phyloP scores from a whole-genome alignment of 2,797 vertebrate species.

The Epinephelus awoara region DNA sequence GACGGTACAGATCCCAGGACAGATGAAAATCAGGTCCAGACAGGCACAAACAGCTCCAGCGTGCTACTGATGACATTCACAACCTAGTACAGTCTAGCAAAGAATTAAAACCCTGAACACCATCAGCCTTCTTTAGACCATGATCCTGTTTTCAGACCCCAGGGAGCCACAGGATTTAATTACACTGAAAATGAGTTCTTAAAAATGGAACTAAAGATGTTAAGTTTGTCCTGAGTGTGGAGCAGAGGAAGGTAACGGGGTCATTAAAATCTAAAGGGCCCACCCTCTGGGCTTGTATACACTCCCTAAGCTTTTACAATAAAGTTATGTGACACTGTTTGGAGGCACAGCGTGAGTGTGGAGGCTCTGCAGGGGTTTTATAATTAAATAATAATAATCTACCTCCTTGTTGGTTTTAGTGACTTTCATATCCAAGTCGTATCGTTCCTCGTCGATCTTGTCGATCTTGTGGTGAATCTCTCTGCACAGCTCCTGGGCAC shows the following conservation, averaged over 20 bases:
- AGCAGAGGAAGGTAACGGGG: not conserved
- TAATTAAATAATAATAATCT: not conserved
- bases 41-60: too few relatives aligned
- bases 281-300: too few relatives aligned
- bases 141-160: not conserved
- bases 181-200: not conserved
- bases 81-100: too few relatives aligned
- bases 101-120: not conserved
- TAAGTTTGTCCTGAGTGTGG: not conserved
- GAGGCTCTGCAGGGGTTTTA: not conserved
- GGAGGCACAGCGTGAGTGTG: not conserved
- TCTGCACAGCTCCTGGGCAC: constrained; percentile 90
- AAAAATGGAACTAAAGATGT: not conserved
- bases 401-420: constrained; percentile 93
- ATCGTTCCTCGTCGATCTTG: constrained; percentile 92
- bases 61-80: not conserved
- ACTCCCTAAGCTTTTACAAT: too few relatives aligned
- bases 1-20: not conserved
- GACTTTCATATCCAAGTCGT: constrained; percentile 92
- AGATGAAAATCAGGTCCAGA: not conserved
- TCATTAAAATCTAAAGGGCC: too few relatives aligned
- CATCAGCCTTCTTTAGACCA: not conserved
- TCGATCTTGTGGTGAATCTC: constrained; percentile 94
- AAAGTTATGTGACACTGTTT: not conserved
- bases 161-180: not conserved